A percentile compares a stretch with the other conserved stretches of the same genome.
Conservation (phyloP, 2,113 vertebrate species). For the Menura novaehollandiae region DNA sequence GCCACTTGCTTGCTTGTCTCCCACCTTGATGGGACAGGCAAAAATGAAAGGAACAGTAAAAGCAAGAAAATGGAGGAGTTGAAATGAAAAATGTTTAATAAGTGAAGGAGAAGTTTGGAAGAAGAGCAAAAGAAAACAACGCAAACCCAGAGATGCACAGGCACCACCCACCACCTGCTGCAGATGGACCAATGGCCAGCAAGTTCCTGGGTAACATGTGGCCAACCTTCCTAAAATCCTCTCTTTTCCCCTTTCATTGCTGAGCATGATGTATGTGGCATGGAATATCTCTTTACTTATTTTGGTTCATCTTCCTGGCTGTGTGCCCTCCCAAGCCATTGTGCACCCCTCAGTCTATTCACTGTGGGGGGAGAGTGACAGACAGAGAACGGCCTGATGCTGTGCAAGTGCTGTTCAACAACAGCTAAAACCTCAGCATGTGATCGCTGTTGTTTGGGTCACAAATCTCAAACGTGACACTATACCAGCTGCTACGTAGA, state of each 20-base stretch:
- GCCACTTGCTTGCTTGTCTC: neutral
- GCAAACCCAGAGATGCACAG: neutral
- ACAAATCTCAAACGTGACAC: neutral
- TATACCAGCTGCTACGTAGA: neutral
- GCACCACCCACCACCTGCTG: neutral
- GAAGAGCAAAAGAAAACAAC: neutral
- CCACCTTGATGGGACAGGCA: neutral
- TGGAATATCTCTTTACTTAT: neutral
- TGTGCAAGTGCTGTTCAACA: neutral
- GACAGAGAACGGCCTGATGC: neutral
- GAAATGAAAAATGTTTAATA: neutral
- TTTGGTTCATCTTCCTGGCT: neutral
- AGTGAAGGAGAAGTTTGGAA: neutral
- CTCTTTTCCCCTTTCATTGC: neutral
- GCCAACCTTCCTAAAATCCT: neutral
- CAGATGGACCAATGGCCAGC: fast-evolving
- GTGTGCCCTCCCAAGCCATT: neutral
- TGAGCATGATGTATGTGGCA: no score
- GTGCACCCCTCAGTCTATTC: neutral
- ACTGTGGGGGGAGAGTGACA: neutral
- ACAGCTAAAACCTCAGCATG: neutral
- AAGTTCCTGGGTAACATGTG: fast-evolving
- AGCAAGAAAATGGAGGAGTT: fast-evolving
- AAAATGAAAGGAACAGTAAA: neutral
- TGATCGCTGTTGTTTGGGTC: neutral